Conservation (phyloP, 1,140 invertebrate species). For the Orussus abietinus region DNA sequence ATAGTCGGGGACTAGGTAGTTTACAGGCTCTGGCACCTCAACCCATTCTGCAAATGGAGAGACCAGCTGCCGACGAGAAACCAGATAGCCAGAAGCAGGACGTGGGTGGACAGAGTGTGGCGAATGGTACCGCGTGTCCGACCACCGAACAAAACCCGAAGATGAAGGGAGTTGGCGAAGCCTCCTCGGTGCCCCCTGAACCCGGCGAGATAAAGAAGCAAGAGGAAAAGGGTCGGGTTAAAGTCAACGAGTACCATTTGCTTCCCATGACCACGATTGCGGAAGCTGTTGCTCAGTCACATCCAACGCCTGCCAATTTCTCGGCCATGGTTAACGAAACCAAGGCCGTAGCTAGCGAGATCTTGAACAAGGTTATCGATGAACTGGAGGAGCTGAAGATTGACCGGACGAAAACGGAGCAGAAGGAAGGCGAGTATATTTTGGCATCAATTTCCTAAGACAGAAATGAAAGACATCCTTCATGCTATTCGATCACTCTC, state of each 20-base stretch:
- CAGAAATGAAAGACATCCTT: not conserved
- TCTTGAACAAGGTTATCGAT: conserved; percentile 32
- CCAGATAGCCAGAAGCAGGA: not conserved
- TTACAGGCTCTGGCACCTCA: not conserved
- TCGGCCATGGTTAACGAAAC: conserved; percentile 22
- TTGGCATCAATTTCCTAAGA: conserved; percentile 4
- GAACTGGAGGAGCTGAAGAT: conserved; percentile 28
- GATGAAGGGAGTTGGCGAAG: conserved; percentile 4
- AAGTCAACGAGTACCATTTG: conserved; percentile 4
- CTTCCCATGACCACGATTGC: not conserved
- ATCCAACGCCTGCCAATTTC: no score
- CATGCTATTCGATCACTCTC: not conserved
- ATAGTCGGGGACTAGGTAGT: not conserved
- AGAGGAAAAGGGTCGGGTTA: not conserved
- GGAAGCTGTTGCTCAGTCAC: no score
- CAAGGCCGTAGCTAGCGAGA: conserved; percentile 30
- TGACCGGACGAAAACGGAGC: conserved; percentile 14
- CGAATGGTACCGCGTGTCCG: not conserved
- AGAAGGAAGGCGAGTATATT: conserved; percentile 16
- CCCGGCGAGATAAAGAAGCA: not conserved
- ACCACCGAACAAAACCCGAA: conserved; percentile 9
- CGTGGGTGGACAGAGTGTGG: no score
- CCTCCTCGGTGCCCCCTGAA: conserved; percentile 6
- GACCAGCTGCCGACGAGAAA: not conserved
- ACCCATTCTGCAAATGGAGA: not conserved